A percentile compares a stretch with the other conserved stretches of the same genome.
phyloP scores from a whole-genome alignment of 2,888 invertebrate species.

The Epinotia ramella region DNA sequence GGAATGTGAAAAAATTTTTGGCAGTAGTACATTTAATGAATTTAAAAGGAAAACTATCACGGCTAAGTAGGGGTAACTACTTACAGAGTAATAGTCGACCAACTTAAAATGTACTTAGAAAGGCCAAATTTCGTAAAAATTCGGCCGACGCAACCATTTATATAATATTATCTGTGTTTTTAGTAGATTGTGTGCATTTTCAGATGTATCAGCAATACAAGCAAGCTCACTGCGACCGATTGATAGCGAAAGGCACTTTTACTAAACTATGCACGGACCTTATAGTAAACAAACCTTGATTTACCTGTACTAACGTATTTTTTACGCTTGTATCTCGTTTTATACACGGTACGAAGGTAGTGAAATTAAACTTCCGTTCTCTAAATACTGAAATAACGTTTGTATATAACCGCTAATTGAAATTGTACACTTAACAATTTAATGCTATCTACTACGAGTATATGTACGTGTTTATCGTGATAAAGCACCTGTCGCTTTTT shows the following conservation, averaged over 20 bases:
- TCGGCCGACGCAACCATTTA: too few species aligned
- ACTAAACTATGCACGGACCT: conserved; percentile 74
- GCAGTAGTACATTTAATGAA: too few species aligned
- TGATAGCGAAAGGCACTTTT: conserved; percentile 66
- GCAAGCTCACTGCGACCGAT: conserved; percentile 77
- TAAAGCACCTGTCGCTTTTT: too few species aligned
- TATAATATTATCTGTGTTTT: not conserved
- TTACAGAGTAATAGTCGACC: too few species aligned
- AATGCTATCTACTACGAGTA: too few species aligned
- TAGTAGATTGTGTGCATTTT: conserved; percentile 53
- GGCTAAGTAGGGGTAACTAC: too few species aligned
- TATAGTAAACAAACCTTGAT: conserved; percentile 44
- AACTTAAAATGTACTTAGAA: too few species aligned
- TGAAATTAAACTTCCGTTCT: conserved; percentile 14
- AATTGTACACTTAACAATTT: too few species aligned
- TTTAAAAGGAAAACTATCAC: too few species aligned
- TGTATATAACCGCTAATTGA: not conserved
- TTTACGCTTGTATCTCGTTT: conserved; percentile 17
- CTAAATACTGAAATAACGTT: conserved; percentile 6
- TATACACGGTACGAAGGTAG: not conserved
- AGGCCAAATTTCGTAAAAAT: too few species aligned
- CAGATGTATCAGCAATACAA: conserved; percentile 79
- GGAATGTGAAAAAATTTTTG: too few species aligned
- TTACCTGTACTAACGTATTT: conserved; percentile 6
- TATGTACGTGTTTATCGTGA: too few species aligned